Evolutionary conservation across 30 jellyfish, hydroid and myxozoan species (phyloP), one percentile per base, ranked within the genome.

Genomic region (Phacellophora camtschatica): DNA sequence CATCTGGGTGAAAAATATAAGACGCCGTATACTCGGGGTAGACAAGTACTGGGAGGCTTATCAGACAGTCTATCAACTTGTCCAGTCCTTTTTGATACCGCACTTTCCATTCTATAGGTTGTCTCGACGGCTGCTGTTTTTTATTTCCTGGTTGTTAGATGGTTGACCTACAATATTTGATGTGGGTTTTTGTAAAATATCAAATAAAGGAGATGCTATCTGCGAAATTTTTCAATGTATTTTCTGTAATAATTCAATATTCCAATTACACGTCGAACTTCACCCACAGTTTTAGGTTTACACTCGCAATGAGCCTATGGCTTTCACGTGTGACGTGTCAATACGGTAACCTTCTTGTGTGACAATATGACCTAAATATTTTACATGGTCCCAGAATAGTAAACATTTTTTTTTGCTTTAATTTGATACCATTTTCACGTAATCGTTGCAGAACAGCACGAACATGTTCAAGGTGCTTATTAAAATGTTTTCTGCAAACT

Each of bases 1-100:
- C 95, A 70, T 83, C 82, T 0, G 88, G 70, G 66, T 83, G 88
- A 5, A 83, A 25, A 22, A 57, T 10, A 28, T 15, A 83, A 15
- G 82, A 77, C 22, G 6, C 20, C 11, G 13, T 23, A 27, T 13
- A 72, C 13, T 71, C 75, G 6, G 95, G 95, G 61, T 51, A 83
- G 8, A 82, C 95, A 48, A 83, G 43, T 0, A 69, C 43, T 69
- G 95, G 88, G 15, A 74, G 23, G 1, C 16, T 31, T 27, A 20
- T 27, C 11, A 53, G 63, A 19, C 63, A 55, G 63, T 55, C 87
- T 29, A 74, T 36, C 19, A 74, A 31, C 24, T 74, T 23, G 15
- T 12, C 42, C 19, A 74, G 50, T 5, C 63, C 0, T 50, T 55
- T 34, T 23, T 20, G 41, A 23, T 35, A 53, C 23, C 28, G 54